These are phyloP conservation scores for Caenorhabditis sp. DNA, from an alignment of 2,888 invertebrate genomes.

Conservation along the genomic window DNA sequence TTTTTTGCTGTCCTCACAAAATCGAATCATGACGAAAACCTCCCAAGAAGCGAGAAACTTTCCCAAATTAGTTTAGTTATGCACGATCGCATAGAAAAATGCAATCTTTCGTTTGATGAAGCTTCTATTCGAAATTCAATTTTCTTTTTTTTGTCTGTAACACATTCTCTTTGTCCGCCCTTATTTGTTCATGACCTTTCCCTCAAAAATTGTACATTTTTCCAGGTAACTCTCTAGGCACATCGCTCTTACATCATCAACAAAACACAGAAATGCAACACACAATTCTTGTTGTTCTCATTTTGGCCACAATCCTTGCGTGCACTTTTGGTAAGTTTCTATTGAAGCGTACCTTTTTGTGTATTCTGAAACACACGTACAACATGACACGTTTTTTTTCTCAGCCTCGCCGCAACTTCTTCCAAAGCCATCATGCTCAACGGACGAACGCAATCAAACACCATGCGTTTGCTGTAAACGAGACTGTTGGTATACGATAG, in stretches of 20 bases:
- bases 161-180: neutral
- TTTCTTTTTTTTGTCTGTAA: neutral
- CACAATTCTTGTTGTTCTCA: constrained; percentile 14
- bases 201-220: neutral
- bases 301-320: constrained; percentile 10
- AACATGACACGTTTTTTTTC: no score
- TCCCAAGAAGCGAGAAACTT: no score
- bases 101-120: no score
- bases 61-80: no score
- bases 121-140: no score
- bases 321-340: constrained; percentile 8
- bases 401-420: neutral
- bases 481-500: constrained; percentile 68
- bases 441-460: constrained; percentile 50
- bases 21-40: no score
- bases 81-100: no score
- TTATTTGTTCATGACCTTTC: constrained; percentile 1
- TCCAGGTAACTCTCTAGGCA: constrained; percentile 31
- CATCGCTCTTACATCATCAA: constrained; percentile 3
- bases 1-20: no score
- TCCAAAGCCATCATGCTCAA: constrained; percentile 25
- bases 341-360: no score
- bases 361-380: no score
- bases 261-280: constrained; percentile 18
- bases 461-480: constrained; percentile 70